Percentiles rank a stretch among this genome's conserved stretches.
These are phyloP conservation scores for Parotia lawesii DNA, from an alignment of 2,113 vertebrate genomes.

Conservation along the genomic window DNA sequence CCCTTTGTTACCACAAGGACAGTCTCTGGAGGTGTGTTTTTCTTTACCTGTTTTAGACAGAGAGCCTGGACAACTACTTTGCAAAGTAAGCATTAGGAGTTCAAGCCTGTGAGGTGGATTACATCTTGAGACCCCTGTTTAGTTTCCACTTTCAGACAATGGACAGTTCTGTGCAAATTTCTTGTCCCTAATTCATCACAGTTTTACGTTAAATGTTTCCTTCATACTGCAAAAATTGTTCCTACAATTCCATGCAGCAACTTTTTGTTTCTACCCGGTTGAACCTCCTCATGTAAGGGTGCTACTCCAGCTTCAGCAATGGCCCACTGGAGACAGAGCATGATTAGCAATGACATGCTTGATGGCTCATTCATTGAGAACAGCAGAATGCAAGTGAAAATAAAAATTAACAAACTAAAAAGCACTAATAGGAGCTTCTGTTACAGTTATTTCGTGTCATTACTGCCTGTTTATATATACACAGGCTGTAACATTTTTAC, in stretches of 20 bases:
- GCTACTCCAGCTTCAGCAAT: not conserved
- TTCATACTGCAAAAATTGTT: not conserved
- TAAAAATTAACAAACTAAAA: not conserved
- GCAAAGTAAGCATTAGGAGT: not conserved
- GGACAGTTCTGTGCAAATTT: not conserved
- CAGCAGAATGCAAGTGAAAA: not conserved
- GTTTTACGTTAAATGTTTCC: not conserved
- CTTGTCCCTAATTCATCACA: not conserved
- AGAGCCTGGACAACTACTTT: not conserved
- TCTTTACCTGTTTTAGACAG: not conserved
- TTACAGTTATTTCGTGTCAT: not conserved
- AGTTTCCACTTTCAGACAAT: not conserved
- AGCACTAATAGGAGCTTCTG: not conserved
- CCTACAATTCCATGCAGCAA: not conserved
- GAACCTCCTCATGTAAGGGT: not conserved
- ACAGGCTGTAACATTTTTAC: not conserved
- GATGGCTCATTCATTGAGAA: not conserved
- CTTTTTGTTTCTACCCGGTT: not conserved
- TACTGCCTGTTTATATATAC: not conserved
- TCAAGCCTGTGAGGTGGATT: not conserved
- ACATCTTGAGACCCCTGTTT: not conserved
- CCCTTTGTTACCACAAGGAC: not conserved
- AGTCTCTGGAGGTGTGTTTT: not conserved
- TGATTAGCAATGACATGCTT: not conserved
- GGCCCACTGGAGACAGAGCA: not conserved